phyloP scores from a whole-genome alignment of 30 jellyfish, hydroid and myxozoan genomes.

The Aurelia coerulea region DNA sequence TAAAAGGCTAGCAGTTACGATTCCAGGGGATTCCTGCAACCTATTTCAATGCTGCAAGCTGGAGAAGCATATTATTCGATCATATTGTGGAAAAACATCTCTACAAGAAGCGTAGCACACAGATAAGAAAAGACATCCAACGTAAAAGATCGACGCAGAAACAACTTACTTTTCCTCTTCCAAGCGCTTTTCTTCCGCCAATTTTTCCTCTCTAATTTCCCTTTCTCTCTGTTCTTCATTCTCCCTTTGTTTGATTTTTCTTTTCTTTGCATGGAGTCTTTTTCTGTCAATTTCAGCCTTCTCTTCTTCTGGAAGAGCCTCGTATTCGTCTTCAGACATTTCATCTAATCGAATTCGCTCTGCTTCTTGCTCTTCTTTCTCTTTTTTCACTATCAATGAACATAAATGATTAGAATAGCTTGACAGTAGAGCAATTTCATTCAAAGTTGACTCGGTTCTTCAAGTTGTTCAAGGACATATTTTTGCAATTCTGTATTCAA shows the following conservation, averaged over 20 bases:
- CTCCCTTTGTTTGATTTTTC: conserved; percentile 70
- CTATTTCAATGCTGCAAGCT: too few relatives aligned
- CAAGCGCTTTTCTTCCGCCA: conserved; percentile 83
- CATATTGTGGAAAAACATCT: too few relatives aligned
- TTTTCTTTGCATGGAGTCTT: conserved; percentile 69
- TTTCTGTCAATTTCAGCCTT: conserved; percentile 81
- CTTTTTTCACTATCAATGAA: conserved; percentile 49
- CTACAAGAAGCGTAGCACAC: too few relatives aligned
- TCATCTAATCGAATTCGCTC: conserved; percentile 87
- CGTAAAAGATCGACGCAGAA: not conserved
- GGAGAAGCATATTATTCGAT: too few relatives aligned
- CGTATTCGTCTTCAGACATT: conserved; percentile 98
- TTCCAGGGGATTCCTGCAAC: too few relatives aligned
- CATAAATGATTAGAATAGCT: not conserved
- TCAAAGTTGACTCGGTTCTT: too few relatives aligned
- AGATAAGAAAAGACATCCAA: too few relatives aligned
- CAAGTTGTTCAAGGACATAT: too few relatives aligned
- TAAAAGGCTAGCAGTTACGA: too few relatives aligned
- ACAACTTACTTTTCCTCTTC: conserved; percentile 92
- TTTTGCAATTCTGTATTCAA: too few relatives aligned
- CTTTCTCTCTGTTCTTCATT: conserved; percentile 69
- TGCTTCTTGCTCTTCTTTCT: conserved; percentile 58
- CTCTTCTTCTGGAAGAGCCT: conserved; percentile 87
- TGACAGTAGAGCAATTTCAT: too few relatives aligned
- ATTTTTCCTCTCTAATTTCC: conserved; percentile 82